These are phyloP conservation scores for Dufourea novaeangliae DNA, from an alignment of 1,140 invertebrate genomes.

Conservation along the genomic window DNA sequence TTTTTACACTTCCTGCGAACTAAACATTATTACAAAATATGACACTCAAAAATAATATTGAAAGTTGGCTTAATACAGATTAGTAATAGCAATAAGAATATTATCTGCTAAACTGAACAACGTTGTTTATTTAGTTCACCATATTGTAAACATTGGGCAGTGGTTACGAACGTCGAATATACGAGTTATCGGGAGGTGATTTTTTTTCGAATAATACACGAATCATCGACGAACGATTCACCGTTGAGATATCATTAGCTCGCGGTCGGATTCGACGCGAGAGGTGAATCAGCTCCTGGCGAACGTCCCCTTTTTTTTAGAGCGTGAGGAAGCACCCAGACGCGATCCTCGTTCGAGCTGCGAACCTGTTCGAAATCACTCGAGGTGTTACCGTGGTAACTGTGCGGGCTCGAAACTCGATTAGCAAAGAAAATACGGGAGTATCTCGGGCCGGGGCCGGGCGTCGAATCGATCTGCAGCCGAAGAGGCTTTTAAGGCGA, in stretches of 20 bases:
- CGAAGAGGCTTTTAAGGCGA: slow-evolving; percentile 75
- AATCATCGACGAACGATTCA: not conserved
- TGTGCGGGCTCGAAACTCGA: slow-evolving; percentile 71
- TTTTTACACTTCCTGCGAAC: too few species aligned
- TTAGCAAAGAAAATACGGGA: slow-evolving; percentile 77
- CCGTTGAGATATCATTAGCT: slow-evolving; percentile 8
- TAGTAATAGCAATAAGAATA: too few species aligned
- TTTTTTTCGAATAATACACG: slow-evolving; percentile 23
- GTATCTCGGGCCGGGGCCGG: slow-evolving; percentile 64
- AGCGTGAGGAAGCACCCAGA: slow-evolving; percentile 11
- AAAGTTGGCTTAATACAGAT: too few species aligned
- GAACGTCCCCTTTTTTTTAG: slow-evolving; percentile 21
- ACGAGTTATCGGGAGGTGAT: not conserved
- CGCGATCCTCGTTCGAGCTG: slow-evolving; percentile 52
- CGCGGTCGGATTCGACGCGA: too few species aligned
- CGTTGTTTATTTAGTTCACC: too few species aligned
- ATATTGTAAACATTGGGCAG: too few species aligned
- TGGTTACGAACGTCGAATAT: not conserved
- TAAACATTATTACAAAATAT: too few species aligned
- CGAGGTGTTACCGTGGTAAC: slow-evolving; percentile 73
- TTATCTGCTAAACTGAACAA: too few species aligned
- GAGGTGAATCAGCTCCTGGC: slow-evolving; percentile 20
- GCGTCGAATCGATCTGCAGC: slow-evolving; percentile 73
- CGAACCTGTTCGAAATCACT: slow-evolving; percentile 52
- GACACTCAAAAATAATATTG: too few species aligned